Conservation (phyloP, 1,140 invertebrate species). For the Drosophila truncata region DNA sequence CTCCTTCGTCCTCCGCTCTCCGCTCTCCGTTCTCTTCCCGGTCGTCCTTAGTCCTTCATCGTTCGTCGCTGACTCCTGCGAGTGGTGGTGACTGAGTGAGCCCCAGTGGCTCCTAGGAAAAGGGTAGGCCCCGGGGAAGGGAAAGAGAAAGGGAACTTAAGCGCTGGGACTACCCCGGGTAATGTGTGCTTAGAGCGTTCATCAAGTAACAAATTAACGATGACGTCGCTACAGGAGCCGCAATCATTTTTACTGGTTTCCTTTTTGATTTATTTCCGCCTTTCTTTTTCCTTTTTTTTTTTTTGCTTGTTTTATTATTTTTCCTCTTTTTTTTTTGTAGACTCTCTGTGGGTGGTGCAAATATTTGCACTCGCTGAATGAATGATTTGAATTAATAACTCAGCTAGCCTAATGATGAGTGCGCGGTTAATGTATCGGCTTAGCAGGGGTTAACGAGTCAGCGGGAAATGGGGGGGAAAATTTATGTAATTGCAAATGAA, state of each 20-base stretch:
- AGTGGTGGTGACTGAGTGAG: slow-evolving; percentile 53
- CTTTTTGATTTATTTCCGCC: slow-evolving; percentile 41
- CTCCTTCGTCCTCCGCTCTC: slow-evolving; percentile 7
- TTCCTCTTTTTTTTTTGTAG: not conserved
- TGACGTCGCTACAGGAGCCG: slow-evolving; percentile 52
- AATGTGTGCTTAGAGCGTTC: slow-evolving; percentile 61
- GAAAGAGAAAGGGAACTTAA: not conserved
- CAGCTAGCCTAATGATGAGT: slow-evolving; percentile 45
- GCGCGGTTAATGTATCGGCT: slow-evolving; percentile 23
- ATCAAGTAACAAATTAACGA: slow-evolving; percentile 76
- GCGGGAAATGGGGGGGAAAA: not conserved
- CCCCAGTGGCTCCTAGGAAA: slow-evolving; percentile 44
- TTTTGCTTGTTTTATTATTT: not conserved
- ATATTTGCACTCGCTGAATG: slow-evolving; percentile 55
- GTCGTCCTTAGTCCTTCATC: slow-evolving; percentile 14
- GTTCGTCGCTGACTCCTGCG: slow-evolving; percentile 40
- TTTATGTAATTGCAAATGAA: not conserved
- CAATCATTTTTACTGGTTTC: slow-evolving; percentile 55
- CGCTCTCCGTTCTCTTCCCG: slow-evolving; percentile 17
- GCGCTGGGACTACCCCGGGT: slow-evolving; percentile 28
- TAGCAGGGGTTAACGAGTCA: not conserved
- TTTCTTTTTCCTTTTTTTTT: slow-evolving; percentile 2
- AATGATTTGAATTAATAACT: slow-evolving; percentile 55
- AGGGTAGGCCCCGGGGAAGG: not conserved
- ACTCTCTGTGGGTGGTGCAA: slow-evolving; percentile 18